Percentiles rank a stretch among this genome's conserved stretches.
Conservation (phyloP, 1,140 invertebrate genomes). For the Eumaeus atala region DNA sequence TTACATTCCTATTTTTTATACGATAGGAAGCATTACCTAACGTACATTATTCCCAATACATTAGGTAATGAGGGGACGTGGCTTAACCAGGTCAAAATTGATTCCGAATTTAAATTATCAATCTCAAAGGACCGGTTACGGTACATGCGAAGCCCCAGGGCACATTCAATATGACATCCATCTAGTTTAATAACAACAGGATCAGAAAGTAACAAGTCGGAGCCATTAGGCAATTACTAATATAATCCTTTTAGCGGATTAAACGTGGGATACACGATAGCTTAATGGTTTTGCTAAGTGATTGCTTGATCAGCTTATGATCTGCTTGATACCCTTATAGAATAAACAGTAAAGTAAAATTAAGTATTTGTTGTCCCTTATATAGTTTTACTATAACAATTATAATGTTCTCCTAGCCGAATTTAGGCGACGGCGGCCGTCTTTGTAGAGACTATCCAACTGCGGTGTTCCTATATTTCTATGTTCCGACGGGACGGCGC, state of each 20-base stretch:
- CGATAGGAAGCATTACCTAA: too few species aligned
- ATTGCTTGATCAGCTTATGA: neutral
- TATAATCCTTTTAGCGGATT: constrained; percentile 8
- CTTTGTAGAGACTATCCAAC: too few species aligned
- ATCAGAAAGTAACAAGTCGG: neutral
- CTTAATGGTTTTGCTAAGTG: neutral
- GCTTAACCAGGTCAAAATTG: neutral
- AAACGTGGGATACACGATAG: neutral
- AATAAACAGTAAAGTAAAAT: too few species aligned
- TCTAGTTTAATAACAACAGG: neutral
- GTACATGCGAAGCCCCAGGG: neutral
- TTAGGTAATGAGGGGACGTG: neutral
- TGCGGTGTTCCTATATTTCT: too few species aligned
- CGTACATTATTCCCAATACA: neutral
- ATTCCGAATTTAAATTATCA: neutral
- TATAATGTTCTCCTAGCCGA: too few species aligned
- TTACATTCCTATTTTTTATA: too few species aligned
- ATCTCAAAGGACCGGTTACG: neutral
- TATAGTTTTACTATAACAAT: neutral
- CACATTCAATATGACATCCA: neutral
- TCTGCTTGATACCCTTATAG: neutral
- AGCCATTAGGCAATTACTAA: neutral
- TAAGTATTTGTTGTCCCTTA: neutral
- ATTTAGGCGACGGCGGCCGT: too few species aligned
- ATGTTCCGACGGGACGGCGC: too few species aligned